Conservation (phyloP, 2,113 vertebrate species). For the Mastomys natalensis region DNA sequence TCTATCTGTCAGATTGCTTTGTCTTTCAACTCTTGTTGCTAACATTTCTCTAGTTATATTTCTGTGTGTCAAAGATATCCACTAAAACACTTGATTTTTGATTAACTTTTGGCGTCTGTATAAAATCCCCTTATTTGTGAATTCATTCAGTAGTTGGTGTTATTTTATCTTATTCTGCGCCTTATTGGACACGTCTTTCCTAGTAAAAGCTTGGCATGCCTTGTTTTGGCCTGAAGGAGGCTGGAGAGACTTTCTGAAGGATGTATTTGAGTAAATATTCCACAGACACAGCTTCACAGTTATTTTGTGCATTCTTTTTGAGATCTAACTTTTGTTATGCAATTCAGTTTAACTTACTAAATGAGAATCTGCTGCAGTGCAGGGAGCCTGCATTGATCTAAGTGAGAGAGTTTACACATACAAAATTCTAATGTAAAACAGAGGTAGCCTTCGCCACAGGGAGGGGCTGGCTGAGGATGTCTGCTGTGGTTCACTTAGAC, state of each 20-base stretch:
- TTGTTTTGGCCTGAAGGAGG: background rate
- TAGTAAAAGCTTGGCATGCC: background rate
- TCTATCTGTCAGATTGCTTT: background rate
- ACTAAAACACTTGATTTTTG: background rate
- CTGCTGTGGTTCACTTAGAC: background rate
- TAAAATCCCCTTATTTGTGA: background rate
- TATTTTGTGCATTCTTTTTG: background rate
- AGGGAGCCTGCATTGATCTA: background rate
- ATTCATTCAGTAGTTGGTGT: background rate
- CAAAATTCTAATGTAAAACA: background rate
- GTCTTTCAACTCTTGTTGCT: background rate
- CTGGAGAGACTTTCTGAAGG: background rate
- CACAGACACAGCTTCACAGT: background rate
- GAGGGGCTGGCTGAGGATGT: background rate
- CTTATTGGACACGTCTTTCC: background rate
- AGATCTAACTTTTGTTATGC: background rate
- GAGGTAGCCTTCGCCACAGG: background rate
- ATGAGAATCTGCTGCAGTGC: background rate
- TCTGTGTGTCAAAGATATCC: background rate
- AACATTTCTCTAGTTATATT: background rate
- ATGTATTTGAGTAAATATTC: background rate
- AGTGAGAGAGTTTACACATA: background rate
- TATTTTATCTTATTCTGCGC: background rate
- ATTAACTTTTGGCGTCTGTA: background rate
- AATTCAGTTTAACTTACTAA: background rate